A percentile compares a stretch with the other conserved stretches of the same genome.
Evolutionary conservation across 1,140 invertebrate genomes (phyloP).

Genomic region (Antheraea mylitta): DNA sequence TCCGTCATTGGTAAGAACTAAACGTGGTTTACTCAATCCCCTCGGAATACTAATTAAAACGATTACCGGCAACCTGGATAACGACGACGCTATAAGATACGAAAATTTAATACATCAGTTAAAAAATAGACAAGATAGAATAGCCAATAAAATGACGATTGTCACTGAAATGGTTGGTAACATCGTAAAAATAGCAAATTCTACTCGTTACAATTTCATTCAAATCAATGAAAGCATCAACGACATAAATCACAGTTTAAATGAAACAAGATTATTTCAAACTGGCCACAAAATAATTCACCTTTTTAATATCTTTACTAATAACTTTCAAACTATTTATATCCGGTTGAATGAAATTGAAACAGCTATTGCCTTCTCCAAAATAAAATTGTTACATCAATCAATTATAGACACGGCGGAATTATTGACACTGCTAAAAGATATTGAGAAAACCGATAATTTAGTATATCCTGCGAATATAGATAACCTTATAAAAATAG

Average conservation of each 20-base stretch:
- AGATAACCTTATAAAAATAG: conserved; percentile 27
- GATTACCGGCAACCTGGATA: conserved; percentile 27
- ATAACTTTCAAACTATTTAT: too few species aligned
- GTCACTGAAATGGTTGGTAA: conserved; percentile 18
- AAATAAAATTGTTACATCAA: too few species aligned
- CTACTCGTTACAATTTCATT: conserved; percentile 8
- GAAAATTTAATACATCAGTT: conserved; percentile 20
- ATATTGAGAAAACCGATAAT: conserved; percentile 26
- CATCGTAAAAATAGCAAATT: conserved; percentile 15
- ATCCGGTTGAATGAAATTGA: too few species aligned
- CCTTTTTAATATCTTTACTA: too few species aligned
- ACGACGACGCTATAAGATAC: conserved; percentile 26
- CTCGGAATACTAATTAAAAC: conserved; percentile 33
- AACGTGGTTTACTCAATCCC: conserved; percentile 30
- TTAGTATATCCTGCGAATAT: too few species aligned
- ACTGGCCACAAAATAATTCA: background rate
- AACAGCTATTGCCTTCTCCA: too few species aligned
- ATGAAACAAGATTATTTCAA: conserved; percentile 3
- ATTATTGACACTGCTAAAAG: conserved; percentile 17
- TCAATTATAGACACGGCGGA: conserved; percentile 4
- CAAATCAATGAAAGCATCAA: background rate
- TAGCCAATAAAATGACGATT: conserved; percentile 17
- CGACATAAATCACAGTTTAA: background rate
- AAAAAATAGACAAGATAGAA: conserved; percentile 17
- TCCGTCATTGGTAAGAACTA: conserved; percentile 22